phyloP scores from a whole-genome alignment of 2,888 invertebrate species.

The Eueremaeus valkanovi region DNA sequence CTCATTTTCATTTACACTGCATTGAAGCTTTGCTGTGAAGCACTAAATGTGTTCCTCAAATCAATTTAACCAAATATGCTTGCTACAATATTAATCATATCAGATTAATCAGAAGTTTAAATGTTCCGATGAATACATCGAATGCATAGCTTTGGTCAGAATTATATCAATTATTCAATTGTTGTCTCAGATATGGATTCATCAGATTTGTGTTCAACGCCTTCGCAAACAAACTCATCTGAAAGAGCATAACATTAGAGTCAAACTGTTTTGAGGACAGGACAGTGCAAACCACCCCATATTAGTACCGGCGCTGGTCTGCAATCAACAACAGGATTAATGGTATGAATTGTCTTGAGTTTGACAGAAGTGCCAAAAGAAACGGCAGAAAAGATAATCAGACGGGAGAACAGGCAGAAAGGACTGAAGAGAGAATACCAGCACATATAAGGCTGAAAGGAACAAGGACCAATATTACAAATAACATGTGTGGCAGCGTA shows the following conservation, averaged over 20 bases:
- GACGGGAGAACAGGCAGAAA: neutral
- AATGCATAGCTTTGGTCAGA: too few relatives aligned
- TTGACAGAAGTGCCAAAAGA: neutral
- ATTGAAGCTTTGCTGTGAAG: too few relatives aligned
- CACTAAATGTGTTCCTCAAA: too few relatives aligned
- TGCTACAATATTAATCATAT: too few relatives aligned
- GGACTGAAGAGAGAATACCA: too few relatives aligned
- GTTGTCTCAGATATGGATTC: neutral
- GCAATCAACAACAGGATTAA: neutral
- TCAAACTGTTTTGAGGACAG: neutral
- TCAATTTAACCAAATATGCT: too few relatives aligned
- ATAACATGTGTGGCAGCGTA: neutral
- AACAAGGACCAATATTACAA: neutral
- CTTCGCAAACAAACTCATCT: neutral
- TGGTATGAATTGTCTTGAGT: neutral
- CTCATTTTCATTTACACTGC: too few relatives aligned
- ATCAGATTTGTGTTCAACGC: neutral
- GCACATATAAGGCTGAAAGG: neutral
- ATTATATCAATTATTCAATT: neutral
- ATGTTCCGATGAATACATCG: too few relatives aligned
- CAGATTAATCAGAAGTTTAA: too few relatives aligned
- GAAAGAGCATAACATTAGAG: neutral
- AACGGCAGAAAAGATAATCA: neutral
- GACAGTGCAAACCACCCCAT: neutral
- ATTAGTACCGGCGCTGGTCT: neutral